Base-by-base conservation (phyloP, 2,888 invertebrate species). In the Megalurothrips usitatus region DNA sequence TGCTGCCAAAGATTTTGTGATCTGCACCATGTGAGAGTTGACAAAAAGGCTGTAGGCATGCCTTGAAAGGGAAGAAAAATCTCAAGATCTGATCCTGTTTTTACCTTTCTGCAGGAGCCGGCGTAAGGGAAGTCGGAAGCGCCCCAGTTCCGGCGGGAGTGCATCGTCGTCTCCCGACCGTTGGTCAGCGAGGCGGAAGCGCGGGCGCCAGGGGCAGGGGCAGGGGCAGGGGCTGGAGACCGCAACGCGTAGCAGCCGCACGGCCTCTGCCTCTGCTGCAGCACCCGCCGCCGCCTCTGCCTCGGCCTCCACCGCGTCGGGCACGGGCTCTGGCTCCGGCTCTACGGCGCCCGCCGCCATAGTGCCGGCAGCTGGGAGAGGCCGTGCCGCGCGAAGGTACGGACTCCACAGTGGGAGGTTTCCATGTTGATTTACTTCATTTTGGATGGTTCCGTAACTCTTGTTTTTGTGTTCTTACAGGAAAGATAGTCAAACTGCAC, bases 171-270 rank as follows among this genome's bases (percentile, higher is more conserved):
- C 63, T 34, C 48, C 63, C 81, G 81, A 75, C 68, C 68, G 68
- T 75, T 75, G 68, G 68, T 26, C 68, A 26, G n/a, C 68, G 68
- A n/a, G 68, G 78, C 58, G 52, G 14, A 81, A 85, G 86, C 85
- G 83, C 86, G 85, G 85, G 85, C 86, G 85, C 85, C 86, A 84
- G 86, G 86, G 85, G 86, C 87, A 43, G 34, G 85, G 85, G 19
- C 58, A 43, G 34, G 34, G 58, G 19, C 58, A 58, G 58, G 58
- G 19, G 14, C 17, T 19, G 58, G 58, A 89, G 89, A 89, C 89
- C 89, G 89, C 88, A 89, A 89, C 89, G 89, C 88, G 89, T 88
- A 88, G 88, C 87, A 88, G 89, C 87, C 89, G 89, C 86, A 87
- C 88, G 86, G 86, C 88, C 89, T 86, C 90, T 90, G 87, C 88